Base-by-base conservation (phyloP, 2,888 invertebrate genomes). In the Abrostola triplasia region DNA sequence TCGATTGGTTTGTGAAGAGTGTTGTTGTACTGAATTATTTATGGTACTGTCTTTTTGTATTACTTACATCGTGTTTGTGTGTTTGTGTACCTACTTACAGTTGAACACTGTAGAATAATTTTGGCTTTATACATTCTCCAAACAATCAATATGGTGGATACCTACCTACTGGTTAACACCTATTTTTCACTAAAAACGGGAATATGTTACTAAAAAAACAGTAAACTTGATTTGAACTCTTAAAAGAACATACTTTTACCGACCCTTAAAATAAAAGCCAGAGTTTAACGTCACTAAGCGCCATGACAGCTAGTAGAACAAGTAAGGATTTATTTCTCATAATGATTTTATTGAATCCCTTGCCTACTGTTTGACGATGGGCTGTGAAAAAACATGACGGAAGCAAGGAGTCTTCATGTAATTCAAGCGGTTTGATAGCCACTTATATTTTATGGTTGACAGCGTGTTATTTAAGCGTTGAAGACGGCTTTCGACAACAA, bases 401-500 rank as follows among this genome's bases (percentile, higher is more conserved):
- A 73, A 73, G 59, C 63, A 64, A 63, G 57, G 70, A 67, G 59
- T 59, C 53, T 66, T 67, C 68, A 59, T 69, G 72, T 79, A 62
- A 79, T 72, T 75, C 69, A 70, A 80, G 70, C 61, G 47, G 60
- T 64, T 59, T 54, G 61, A 75, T 75, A 49, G 66, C 42, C n/a
- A 61, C 76, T 75, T 61, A 74, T 72, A 70, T 60, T 78, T 78
- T 80, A 78, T 71, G 59, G 61, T 60, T 64, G 67, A 60, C 72
- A 78, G 59, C 73, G 53, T 77, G 70, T 84, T 84, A 81, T 85
- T 84, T 83, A 76, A 75, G 59, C 76, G 66, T 67, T 52, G 51
- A 62, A 62, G 71, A 72, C 73, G 65, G 67, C 68, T 70, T 75
- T 84, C 78, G 77, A 86, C 83, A 85, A 81, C 82, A 83, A 83